phyloP scores from a whole-genome alignment of 2,113 vertebrate genomes.

The Desmodus rotundus region DNA sequence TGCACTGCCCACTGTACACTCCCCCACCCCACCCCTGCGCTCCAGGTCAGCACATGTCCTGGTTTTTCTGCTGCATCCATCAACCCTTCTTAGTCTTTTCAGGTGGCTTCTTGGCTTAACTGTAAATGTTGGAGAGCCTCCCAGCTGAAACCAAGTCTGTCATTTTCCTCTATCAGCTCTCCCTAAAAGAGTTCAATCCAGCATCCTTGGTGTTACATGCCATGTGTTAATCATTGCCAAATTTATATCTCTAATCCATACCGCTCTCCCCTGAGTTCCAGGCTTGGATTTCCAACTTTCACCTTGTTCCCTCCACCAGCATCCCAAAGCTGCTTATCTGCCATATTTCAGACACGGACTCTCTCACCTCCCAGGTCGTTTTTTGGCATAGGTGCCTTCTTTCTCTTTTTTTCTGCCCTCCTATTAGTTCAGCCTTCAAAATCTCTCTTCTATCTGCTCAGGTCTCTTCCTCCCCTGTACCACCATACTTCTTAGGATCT shows the following conservation, averaged over 20 bases:
- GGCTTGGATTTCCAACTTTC: not conserved
- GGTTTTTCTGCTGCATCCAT: accelerated
- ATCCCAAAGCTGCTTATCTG: too few species aligned
- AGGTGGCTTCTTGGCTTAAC: not conserved
- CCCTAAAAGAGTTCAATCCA: not conserved
- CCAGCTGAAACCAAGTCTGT: not conserved
- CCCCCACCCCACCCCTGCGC: not conserved
- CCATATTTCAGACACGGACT: not conserved
- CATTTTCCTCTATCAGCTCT: not conserved
- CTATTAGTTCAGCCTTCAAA: not conserved
- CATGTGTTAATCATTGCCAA: not conserved
- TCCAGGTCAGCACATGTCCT: not conserved
- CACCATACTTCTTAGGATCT: not conserved
- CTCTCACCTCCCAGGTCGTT: not conserved
- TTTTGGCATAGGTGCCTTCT: not conserved
- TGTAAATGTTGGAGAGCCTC: not conserved
- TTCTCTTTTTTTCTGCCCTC: not conserved
- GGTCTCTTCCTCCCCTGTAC: not conserved
- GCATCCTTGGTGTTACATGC: not conserved
- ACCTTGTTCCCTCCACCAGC: not conserved
- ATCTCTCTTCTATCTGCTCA: not conserved
- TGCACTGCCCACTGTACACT: not conserved
- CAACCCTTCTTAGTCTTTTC: not conserved
- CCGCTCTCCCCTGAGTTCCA: not conserved
- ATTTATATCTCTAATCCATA: not conserved